Evolutionary conservation across 2,888 invertebrate species (phyloP), one percentile per base, ranked within the genome.

Genomic region (Lottia gigantea): DNA sequence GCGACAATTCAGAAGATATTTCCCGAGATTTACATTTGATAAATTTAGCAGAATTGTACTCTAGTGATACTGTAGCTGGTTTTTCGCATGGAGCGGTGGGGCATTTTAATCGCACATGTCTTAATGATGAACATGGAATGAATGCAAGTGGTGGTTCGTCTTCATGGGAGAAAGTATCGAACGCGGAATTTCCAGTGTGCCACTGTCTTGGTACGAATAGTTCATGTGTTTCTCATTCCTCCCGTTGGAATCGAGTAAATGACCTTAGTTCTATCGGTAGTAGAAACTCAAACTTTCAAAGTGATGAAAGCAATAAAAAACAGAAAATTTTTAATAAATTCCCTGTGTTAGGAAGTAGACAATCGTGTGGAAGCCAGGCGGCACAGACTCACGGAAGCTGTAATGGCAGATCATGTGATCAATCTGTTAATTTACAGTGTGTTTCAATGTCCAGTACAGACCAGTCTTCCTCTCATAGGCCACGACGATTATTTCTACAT

Each of bases 251-350:
- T 40, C 40, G 40, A 8, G 40, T 40, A 4, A 55, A 55, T 55
- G 23, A 23, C 23, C 19, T 55, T 23, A 55, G 14, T 12, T 23
- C 19, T 55, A 19, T 19, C 23, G 14, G 55, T 23, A 55, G 19
- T 55, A 23, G 23, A 55, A 55, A 55, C 64, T 84, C 85, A 26
- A 85, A 85, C 72, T 84, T 84, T 71, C 83, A 82, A 70, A 82
- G 82, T 61, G 83, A 85, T 66, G 82, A 82, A 62, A 81, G 81
- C 66, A 84, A 83, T 71, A 76, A 75, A 26, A 80, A 82, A 67
- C 83, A 83, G 67, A 83, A 82, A 64, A 77, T 80, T 49, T 83
- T 82, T 76, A 80, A 78, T 46, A 84, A 84, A 67, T 74, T 76
- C 45, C 74, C 81, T 45, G 74, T 80, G 47, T 67, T 73, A 49